Evolutionary conservation across 2,888 invertebrate species (phyloP), one percentile per base, ranked within the genome.

Genomic region (Epinotia ramella): DNA sequence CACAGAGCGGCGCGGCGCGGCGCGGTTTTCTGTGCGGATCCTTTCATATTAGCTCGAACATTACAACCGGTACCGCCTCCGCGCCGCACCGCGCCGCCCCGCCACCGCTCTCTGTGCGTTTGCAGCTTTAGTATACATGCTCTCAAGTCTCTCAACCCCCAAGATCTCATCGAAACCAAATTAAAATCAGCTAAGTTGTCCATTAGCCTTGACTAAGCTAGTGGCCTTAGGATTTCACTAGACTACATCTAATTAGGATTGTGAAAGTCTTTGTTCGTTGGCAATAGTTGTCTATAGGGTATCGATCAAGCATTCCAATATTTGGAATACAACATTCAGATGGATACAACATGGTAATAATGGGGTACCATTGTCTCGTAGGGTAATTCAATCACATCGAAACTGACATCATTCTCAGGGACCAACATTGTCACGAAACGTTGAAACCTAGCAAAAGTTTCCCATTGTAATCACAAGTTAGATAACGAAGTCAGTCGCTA

Each of bases 291-390:
- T 44, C 44, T 6, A 33, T 6, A 24, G 68, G 57, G 20, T 59
- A 57, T 70, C 28, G 59, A 71, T 63, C 24, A 53, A 5, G 24
- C 28, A 56, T 65, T 71, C 56, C 33, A 33, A 67, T 72, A 72
- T 62, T 62, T 56, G 3, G 33, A 69, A 53, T 24, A 59, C 62
- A 33, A 65, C 53, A 71, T 76, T 71, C 44, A 33, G 66, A 62
- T 62, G 46, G 71, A n/a, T 66, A 56, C 71, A 67, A 56, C 71
- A 67, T 46, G 71, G 57, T 66, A 59, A 66, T 76, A 67, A 62
- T 72, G 56, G 72, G 72, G 62, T 71, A 67, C 67, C 71, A 72
- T 76, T 76, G 71, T 76, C 67, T 76, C 72, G 70, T 60, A 66
- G 57, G 73, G 60, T 73, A 71, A 57, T 76, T 76, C 70, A 66